phyloP scores from a whole-genome alignment of 2,113 vertebrate species.

The Etheostoma spectabile region DNA sequence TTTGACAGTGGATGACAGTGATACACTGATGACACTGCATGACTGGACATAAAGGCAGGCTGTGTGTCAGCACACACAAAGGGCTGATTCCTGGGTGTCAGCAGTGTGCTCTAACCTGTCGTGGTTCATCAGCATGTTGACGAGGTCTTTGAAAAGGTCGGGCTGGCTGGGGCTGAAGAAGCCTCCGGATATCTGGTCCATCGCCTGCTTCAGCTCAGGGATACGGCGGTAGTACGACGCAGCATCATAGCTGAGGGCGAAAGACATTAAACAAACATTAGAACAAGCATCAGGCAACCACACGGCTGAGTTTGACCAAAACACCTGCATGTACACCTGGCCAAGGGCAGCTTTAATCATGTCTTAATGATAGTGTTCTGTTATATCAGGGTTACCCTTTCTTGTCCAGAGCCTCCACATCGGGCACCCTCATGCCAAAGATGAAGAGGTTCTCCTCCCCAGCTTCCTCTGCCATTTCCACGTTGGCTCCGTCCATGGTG shows the following conservation, averaged over 20 bases:
- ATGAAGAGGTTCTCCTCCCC: constrained; percentile 93
- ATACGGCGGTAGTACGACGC: constrained; percentile 89
- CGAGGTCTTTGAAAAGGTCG: constrained; percentile 91
- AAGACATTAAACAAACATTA: neutral
- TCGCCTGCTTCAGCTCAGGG: constrained; percentile 89
- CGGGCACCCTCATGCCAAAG: constrained; percentile 92
- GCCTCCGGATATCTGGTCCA: constrained; percentile 90
- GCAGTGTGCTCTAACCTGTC: constrained; percentile 77
- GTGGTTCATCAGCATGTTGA: constrained; percentile 87
- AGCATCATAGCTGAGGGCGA: constrained; percentile 78
- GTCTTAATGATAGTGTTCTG: neutral
- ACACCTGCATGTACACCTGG: neutral
- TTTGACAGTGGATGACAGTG: neutral
- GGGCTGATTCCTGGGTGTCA: neutral
- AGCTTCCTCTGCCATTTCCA: constrained; percentile 94
- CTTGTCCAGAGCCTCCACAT: constrained; percentile 88
- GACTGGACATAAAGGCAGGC: neutral
- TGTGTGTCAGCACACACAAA: neutral
- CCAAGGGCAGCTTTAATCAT: neutral
- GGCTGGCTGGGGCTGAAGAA: constrained; percentile 90
- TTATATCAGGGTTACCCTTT: constrained; percentile 83
- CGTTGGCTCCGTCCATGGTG: constrained; percentile 95
- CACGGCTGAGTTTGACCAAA: neutral
- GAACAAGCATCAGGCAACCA: neutral
- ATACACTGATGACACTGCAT: neutral